These are phyloP conservation scores for Ailuropoda melanoleuca DNA, from an alignment of 2,113 vertebrate genomes.

Conservation along the genomic window DNA sequence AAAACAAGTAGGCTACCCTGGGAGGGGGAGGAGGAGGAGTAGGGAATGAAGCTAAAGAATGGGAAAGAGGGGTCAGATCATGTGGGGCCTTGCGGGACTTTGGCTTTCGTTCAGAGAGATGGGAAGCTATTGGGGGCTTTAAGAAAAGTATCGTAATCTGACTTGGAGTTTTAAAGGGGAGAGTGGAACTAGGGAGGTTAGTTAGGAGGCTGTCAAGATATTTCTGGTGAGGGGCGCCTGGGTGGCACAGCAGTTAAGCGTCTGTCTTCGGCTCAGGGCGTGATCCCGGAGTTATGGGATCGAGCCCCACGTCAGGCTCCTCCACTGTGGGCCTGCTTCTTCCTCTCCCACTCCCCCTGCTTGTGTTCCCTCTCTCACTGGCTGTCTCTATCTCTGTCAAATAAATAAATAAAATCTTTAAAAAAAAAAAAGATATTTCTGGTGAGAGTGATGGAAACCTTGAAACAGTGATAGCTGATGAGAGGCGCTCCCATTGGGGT, in stretches of 20 bases:
- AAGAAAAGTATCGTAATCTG: neutral
- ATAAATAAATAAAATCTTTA: too few relatives aligned
- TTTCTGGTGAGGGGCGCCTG: neutral
- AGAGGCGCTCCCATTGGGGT: neutral
- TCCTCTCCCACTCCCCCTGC: too few relatives aligned
- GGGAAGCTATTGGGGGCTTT: neutral
- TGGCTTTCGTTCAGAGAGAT: neutral
- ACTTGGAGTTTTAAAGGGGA: neutral
- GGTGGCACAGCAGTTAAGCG: too few relatives aligned
- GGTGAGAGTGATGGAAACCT: neutral
- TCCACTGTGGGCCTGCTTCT: too few relatives aligned
- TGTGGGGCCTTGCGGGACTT: neutral
- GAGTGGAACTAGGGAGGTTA: neutral
- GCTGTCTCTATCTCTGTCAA: too few relatives aligned
- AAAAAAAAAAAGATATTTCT: neutral
- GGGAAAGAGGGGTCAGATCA: neutral
- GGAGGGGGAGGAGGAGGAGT: neutral
- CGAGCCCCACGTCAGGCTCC: too few relatives aligned
- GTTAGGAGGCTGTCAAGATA: neutral
- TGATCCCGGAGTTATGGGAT: too few relatives aligned
- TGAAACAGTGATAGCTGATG: neutral
- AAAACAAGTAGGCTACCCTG: neutral
- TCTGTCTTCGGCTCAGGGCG: too few relatives aligned
- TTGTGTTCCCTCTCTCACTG: too few relatives aligned
- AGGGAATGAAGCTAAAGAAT: neutral